These are phyloP conservation scores for Scaptomyza polygonia DNA, from an alignment of 2,888 invertebrate genomes.

Conservation along the genomic window DNA sequence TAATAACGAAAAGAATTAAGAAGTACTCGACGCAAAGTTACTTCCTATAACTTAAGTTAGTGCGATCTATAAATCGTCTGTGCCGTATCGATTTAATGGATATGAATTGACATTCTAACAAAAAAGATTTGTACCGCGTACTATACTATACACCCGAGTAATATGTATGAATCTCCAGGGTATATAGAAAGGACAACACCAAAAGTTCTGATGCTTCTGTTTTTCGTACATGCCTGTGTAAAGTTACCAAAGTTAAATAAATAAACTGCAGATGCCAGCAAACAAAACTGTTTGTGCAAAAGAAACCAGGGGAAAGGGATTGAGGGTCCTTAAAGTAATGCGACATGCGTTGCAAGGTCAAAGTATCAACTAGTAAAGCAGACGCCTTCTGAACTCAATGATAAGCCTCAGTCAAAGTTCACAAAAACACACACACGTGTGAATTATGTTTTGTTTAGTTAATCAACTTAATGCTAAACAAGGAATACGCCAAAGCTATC, in stretches of 20 bases:
- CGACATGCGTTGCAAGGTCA: constrained; percentile 67
- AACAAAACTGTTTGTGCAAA: constrained; percentile 36
- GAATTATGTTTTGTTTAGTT: too few relatives aligned
- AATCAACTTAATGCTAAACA: constrained; percentile 73
- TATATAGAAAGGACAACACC: constrained; percentile 9
- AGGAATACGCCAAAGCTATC: constrained; percentile 26
- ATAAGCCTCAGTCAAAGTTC: constrained; percentile 27
- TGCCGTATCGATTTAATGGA: not conserved
- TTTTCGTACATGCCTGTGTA: constrained; percentile 52
- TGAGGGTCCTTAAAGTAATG: constrained; percentile 3
- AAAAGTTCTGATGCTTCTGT: constrained; percentile 15
- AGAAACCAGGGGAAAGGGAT: not conserved
- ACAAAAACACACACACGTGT: constrained; percentile 15
- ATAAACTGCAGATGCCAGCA: constrained; percentile 75
- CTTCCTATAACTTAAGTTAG: not conserved
- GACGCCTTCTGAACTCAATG: constrained; percentile 71
- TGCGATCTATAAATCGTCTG: not conserved
- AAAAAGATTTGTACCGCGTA: not conserved
- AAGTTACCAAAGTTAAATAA: constrained; percentile 65
- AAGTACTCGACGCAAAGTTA: not conserved
- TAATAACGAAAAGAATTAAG: too few relatives aligned
- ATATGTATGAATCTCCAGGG: constrained; percentile 16
- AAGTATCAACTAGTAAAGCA: constrained; percentile 68
- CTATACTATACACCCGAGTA: not conserved
- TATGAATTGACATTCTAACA: not conserved